phyloP scores from a whole-genome alignment of 2,113 vertebrate species.

The Perca flavescens region DNA sequence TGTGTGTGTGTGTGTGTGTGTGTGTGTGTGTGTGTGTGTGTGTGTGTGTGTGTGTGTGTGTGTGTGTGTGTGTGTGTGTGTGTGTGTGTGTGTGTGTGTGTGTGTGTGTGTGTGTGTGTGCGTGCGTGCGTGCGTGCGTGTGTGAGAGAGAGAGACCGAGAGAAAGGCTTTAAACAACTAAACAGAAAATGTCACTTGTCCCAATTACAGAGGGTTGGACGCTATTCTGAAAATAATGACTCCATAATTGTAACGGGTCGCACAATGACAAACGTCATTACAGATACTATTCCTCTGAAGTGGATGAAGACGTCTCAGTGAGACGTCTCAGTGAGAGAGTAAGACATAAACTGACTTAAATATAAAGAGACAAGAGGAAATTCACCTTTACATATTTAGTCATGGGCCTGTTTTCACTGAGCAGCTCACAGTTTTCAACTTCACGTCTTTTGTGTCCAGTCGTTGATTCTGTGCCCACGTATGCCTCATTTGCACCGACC shows the following conservation, averaged over 20 bases:
- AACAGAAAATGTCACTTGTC: conserved; percentile 46
- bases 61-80: neutral
- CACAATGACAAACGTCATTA: conserved; percentile 47
- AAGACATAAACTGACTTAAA: neutral
- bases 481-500: no score
- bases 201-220: conserved; percentile 26
- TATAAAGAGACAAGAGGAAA: neutral
- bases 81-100: neutral
- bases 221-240: conserved; percentile 45
- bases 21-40: neutral
- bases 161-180: conserved; percentile 14
- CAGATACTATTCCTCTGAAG: conserved; percentile 12
- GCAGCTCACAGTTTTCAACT: neutral
- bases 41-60: neutral
- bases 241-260: conserved; percentile 24
- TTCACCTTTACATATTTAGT: neutral
- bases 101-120: neutral
- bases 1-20: neutral
- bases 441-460: neutral
- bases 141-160: no score
- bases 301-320: conserved; percentile 3
- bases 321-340: neutral
- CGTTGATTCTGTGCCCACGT: neutral
- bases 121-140: no score
- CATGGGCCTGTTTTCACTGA: neutral